Conservation (phyloP, 1,140 invertebrate species). For the Lepidotrigona ventralis region DNA sequence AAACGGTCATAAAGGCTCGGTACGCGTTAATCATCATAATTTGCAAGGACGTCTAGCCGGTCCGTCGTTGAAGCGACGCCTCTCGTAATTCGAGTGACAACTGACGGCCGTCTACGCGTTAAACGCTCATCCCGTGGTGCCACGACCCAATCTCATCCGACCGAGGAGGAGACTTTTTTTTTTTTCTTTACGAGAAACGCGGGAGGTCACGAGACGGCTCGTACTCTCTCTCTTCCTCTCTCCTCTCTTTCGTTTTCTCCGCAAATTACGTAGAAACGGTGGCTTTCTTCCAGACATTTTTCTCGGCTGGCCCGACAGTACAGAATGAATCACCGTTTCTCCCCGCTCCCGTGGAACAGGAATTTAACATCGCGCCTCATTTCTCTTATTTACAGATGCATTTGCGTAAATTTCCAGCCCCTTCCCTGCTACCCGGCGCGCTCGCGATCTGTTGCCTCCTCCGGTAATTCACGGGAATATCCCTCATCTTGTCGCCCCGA, state of each 20-base stretch:
- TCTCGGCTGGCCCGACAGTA: conserved; percentile 44
- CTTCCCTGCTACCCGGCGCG: conserved; percentile 1
- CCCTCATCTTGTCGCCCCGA: conserved; percentile 26
- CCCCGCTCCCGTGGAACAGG: conserved; percentile 44
- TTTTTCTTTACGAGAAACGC: conserved; percentile 21
- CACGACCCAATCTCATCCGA: conserved; percentile 55
- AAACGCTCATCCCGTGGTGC: conserved; percentile 27
- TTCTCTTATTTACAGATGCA: conserved; percentile 57
- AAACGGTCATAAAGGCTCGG: conserved; percentile 36
- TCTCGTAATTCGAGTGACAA: conserved; percentile 53
- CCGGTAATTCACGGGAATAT: conserved; percentile 28
- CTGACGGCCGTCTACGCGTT: conserved; percentile 47
- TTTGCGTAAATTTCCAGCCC: conserved; percentile 49
- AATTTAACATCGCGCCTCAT: conserved; percentile 57
- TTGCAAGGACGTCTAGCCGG: conserved; percentile 51
- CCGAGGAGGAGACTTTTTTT: conserved; percentile 16
- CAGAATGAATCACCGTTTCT: conserved; percentile 59
- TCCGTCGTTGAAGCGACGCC: conserved; percentile 40
- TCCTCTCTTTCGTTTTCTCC: conserved; percentile 7
- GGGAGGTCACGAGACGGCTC: conserved; percentile 49
- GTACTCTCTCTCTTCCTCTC: not conserved
- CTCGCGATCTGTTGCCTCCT: conserved; percentile 19
- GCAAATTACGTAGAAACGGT: conserved; percentile 57
- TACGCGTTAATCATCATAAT: conserved; percentile 57
- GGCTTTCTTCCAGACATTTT: conserved; percentile 54